These are phyloP conservation scores for Pelobates fuscus DNA, from an alignment of 2,113 vertebrate species.

Conservation along the genomic window DNA sequence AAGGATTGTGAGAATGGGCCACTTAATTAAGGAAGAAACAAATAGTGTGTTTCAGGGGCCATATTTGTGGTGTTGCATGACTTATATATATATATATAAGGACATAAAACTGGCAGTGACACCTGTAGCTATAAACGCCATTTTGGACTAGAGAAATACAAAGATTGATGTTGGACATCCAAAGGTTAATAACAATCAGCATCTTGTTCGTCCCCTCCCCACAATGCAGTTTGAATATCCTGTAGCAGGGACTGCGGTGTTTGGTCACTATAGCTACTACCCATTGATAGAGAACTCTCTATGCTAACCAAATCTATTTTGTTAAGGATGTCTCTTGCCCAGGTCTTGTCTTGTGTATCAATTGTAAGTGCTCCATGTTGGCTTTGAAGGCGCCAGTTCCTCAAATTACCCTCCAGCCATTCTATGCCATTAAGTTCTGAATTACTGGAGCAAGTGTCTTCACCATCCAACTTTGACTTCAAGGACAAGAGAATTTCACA, in stretches of 20 bases:
- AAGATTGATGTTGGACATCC: too few relatives aligned
- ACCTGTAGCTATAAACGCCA: too few relatives aligned
- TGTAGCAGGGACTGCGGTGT: slow-evolving; percentile 85
- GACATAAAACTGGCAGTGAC: too few relatives aligned
- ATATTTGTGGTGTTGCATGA: too few relatives aligned
- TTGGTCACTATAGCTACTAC: slow-evolving; percentile 84
- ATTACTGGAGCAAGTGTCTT: background rate
- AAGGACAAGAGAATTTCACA: too few relatives aligned
- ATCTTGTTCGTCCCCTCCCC: slow-evolving; percentile 65
- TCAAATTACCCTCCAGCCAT: slow-evolving; percentile 57
- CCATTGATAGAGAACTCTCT: slow-evolving; percentile 67
- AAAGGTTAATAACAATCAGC: slow-evolving; percentile 77
- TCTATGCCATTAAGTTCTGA: slow-evolving; percentile 24
- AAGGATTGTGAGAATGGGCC: too few relatives aligned
- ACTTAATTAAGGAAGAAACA: too few relatives aligned
- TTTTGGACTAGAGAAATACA: too few relatives aligned
- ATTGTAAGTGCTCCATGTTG: slow-evolving; percentile 28
- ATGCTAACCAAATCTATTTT: slow-evolving; percentile 73
- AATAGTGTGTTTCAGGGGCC: too few relatives aligned
- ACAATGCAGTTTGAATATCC: slow-evolving; percentile 79
- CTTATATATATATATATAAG: too few relatives aligned
- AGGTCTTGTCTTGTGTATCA: slow-evolving; percentile 51
- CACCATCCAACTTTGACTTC: too few relatives aligned
- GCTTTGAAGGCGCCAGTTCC: slow-evolving; percentile 60
- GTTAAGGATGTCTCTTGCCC: slow-evolving; percentile 54